These are phyloP conservation scores for Apeltes quadracus DNA, from an alignment of 2,113 vertebrate genomes.

Conservation along the genomic window DNA sequence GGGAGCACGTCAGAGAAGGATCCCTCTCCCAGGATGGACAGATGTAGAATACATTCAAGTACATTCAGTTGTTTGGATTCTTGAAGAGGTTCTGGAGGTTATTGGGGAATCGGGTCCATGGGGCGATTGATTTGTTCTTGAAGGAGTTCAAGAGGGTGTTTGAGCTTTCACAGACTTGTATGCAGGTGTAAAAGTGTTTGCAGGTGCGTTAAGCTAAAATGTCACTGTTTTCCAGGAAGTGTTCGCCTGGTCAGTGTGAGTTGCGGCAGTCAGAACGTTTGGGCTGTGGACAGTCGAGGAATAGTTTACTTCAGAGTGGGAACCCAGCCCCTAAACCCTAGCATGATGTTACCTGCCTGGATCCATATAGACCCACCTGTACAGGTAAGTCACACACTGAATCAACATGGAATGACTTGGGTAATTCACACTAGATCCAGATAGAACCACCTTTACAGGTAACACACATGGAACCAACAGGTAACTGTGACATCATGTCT, in stretches of 20 bases:
- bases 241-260: conserved; percentile 87
- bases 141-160: neutral
- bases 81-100: neutral
- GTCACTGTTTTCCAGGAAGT: conserved; percentile 75
- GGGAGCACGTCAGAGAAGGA: too few species aligned
- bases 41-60: too few species aligned
- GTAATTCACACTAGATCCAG: conserved; percentile 76
- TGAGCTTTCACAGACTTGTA: neutral
- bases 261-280: conserved; percentile 94
- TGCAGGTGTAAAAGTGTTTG: neutral
- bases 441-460: conserved; percentile 89
- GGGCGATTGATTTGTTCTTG: neutral
- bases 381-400: conserved; percentile 77
- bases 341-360: conserved; percentile 98
- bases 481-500: conserved; percentile 41
- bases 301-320: conserved; percentile 95
- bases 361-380: conserved; percentile 88
- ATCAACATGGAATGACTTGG: conserved; percentile 83
- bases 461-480: conserved; percentile 7
- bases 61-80: too few species aligned
- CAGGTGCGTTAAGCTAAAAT: conserved; percentile 1
- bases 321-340: conserved; percentile 95
- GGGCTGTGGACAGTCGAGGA: conserved; percentile 92
- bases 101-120: neutral
- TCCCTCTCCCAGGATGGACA: too few species aligned